phyloP scores from a whole-genome alignment of 2,797 vertebrate genomes.

The Rhabdomys pumilio region DNA sequence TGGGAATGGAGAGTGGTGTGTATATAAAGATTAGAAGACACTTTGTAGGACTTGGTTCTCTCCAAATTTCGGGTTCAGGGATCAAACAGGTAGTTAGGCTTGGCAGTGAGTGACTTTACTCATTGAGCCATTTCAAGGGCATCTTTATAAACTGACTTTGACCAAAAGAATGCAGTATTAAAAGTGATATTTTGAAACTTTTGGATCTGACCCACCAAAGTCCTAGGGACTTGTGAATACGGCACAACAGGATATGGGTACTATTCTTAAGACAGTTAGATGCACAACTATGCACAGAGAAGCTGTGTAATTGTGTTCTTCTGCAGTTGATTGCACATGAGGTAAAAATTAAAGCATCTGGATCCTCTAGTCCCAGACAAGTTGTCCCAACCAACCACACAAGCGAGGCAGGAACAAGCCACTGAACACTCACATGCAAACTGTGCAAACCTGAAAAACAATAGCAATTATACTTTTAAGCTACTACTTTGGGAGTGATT shows the following conservation, averaged over 20 bases:
- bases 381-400: not conserved
- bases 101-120: not conserved
- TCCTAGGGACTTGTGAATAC: not conserved
- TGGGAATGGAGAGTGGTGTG: too few relatives aligned
- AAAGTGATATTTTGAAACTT: not conserved
- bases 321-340: not conserved
- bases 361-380: not conserved
- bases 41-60: too few relatives aligned
- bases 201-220: not conserved
- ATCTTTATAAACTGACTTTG: not conserved
- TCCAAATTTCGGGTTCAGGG: not conserved
- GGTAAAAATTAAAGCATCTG: not conserved
- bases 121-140: not conserved
- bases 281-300: constrained; percentile 25
- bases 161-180: not conserved
- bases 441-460: not conserved
- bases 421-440: not conserved
- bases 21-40: too few relatives aligned
- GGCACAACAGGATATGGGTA: not conserved
- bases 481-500: not conserved
- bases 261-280: not conserved
- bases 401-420: not conserved
- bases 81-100: not conserved
- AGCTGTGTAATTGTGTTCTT: not conserved
- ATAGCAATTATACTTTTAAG: constrained; percentile 6